Base-by-base conservation (phyloP, 2,797 vertebrate genomes). In the Rousettus madagascariensis region DNA sequence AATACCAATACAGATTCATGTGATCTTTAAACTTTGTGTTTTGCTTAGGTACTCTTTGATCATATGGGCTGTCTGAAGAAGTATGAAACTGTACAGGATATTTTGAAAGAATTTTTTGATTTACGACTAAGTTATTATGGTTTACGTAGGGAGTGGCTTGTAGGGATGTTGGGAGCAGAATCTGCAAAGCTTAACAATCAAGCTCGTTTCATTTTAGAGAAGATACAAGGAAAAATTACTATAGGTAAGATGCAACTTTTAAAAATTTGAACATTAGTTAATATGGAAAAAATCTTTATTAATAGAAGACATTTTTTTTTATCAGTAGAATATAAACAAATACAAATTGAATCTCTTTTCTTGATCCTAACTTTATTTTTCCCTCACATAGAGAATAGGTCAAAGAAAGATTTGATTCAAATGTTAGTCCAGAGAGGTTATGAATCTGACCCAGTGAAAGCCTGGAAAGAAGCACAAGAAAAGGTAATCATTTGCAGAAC, bases 61-160 rank as follows among this genome's bases (percentile, higher is more conserved):
- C 99, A 99, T 97, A 99, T 99, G 99, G 99, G 99, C 41, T 99
- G 99, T 98, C 89, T 99, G 84, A 99, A 99, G 98, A 99, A 99
- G 94, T 99, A 99, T 11, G 99, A 99, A 94, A 99, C 99, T 1
- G 99, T 99, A 71, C 99, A 99, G 38, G 99, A 99, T 95, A 99
- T 99, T 97, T 96, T 99, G 95, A 99, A 99, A 98, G 99, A 99
- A 98, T 99, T 99, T 98, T 99, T 99, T 90, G 99, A 99, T 97
- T 99, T 99, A 95, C 98, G 99, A n/a, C 98, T 99, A 96, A 99
- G 99, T 97, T 99, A 99, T 96, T 99, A 99, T 91, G 99, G 99
- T 96, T 99, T 99, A 97, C 99, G 99, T 97, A 99, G 99, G 97
- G 99, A 99, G 72, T 99, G 99, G 99, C 98, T 99, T 10, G 98